A percentile compares a stretch with the other conserved stretches of the same genome.
phyloP scores from a whole-genome alignment of 2,888 invertebrate species.

The Orthosia cruda region DNA sequence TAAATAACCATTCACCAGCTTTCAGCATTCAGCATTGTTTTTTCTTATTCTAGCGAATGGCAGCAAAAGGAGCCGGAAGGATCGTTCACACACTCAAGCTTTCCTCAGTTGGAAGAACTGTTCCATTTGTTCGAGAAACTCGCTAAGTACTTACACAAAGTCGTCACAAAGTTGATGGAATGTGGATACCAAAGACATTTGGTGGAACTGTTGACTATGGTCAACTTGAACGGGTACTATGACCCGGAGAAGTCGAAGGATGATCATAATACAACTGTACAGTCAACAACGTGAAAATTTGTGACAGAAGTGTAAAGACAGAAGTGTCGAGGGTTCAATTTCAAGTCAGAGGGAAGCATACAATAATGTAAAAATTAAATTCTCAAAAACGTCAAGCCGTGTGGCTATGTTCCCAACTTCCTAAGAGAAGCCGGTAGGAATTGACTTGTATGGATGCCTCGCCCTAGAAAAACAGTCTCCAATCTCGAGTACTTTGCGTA shows the following conservation, averaged over 20 bases:
- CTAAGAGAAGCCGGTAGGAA: background rate
- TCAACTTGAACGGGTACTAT: constrained; percentile 93
- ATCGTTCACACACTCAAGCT: constrained; percentile 92
- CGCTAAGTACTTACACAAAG: constrained; percentile 92
- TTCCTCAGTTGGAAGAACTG: constrained; percentile 90
- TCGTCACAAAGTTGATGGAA: constrained; percentile 92
- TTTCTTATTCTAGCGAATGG: constrained; percentile 93
- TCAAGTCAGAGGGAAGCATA: background rate
- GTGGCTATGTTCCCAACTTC: background rate
- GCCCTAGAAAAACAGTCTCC: background rate
- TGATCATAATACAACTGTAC: constrained; percentile 74
- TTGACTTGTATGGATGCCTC: background rate
- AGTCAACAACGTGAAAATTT: constrained; percentile 61
- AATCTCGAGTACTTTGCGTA: constrained; percentile 3
- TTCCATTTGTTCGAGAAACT: constrained; percentile 92
- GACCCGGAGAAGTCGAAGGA: constrained; percentile 82
- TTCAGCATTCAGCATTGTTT: no score
- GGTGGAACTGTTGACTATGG: constrained; percentile 93
- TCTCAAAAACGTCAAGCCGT: no score
- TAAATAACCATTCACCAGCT: background rate
- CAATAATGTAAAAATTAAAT: no score
- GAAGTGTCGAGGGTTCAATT: background rate
- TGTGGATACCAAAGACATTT: constrained; percentile 94
- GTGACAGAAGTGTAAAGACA: constrained; percentile 8
- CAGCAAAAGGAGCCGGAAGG: constrained; percentile 86